Percentiles rank a stretch among this genome's conserved stretches.
Conservation (phyloP, 2,113 vertebrate genomes). For the Hippoglossus stenolepis region DNA sequence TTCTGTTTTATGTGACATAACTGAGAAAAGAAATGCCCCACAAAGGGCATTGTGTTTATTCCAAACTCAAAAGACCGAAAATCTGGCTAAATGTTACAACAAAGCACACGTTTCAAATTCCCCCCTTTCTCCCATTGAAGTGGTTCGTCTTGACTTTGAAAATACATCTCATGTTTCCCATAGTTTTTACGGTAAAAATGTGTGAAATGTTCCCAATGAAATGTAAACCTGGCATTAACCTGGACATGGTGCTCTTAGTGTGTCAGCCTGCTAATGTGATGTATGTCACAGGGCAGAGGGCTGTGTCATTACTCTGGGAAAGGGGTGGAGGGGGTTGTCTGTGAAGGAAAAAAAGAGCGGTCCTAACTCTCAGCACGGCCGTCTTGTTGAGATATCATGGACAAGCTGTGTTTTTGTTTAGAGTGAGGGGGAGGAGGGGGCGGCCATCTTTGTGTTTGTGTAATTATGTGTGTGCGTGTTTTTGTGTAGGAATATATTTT, state of each 20-base stretch:
- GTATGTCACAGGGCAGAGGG: constrained; percentile 64
- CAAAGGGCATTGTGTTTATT: background rate
- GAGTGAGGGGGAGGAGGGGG: background rate
- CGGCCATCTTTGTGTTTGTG: constrained; percentile 46
- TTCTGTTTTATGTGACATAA: background rate
- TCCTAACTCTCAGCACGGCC: constrained; percentile 59
- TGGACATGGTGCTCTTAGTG: constrained; percentile 65
- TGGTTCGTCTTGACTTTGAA: constrained; percentile 21
- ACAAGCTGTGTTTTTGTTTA: constrained; percentile 70
- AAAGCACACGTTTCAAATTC: constrained; percentile 29
- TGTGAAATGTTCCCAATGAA: constrained; percentile 68
- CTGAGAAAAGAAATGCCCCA: background rate
- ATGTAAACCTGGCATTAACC: constrained; percentile 67
- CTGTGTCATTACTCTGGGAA: constrained; percentile 63
- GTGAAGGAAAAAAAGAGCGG: constrained; percentile 49
- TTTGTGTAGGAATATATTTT: constrained; percentile 24
- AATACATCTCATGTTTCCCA: constrained; percentile 40
- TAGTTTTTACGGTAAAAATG: constrained; percentile 53
- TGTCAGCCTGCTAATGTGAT: constrained; percentile 71
- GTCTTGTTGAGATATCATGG: constrained; percentile 68
- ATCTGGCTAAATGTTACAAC: constrained; percentile 2
- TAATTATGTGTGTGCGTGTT: constrained; percentile 35
- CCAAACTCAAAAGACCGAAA: background rate
- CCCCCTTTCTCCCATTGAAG: background rate
- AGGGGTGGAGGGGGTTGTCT: constrained; percentile 26